phyloP scores from a whole-genome alignment of 2,888 invertebrate genomes.

The Drosophila subsilvestris region DNA sequence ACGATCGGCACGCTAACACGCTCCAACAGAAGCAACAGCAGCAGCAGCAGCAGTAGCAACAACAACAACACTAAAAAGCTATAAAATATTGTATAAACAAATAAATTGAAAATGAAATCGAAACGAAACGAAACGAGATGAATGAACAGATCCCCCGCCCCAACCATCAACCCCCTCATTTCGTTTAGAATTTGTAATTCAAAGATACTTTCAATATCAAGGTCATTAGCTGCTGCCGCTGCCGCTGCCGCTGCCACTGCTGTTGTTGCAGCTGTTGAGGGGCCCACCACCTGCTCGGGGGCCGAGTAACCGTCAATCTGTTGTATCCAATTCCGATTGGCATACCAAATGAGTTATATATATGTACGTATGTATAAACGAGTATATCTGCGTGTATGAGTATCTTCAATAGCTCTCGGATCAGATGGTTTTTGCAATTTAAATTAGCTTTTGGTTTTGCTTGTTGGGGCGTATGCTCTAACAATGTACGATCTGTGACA shows the following conservation, averaged over 20 bases:
- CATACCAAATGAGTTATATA: slow-evolving; percentile 50
- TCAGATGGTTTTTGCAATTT: slow-evolving; percentile 58
- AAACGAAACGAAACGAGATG: slow-evolving; percentile 60
- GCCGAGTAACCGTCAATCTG: slow-evolving; percentile 26
- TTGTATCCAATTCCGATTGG: slow-evolving; percentile 51
- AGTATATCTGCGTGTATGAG: background rate
- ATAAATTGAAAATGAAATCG: slow-evolving; percentile 69
- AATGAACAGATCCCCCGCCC: slow-evolving; percentile 58
- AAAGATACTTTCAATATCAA: slow-evolving; percentile 82
- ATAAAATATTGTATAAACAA: slow-evolving; percentile 73
- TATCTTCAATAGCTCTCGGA: background rate
- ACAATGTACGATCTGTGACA: slow-evolving; percentile 5
- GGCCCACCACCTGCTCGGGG: slow-evolving; percentile 53
- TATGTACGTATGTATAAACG: slow-evolving; percentile 34
- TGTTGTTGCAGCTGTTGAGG: background rate
- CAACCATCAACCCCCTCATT: slow-evolving; percentile 34
- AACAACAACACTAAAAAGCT: slow-evolving; percentile 24
- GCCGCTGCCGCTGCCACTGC: slow-evolving; percentile 18
- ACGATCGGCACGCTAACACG: slow-evolving; percentile 49
- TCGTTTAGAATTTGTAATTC: slow-evolving; percentile 31
- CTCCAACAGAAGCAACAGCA: slow-evolving; percentile 40
- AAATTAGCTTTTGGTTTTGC: slow-evolving; percentile 48
- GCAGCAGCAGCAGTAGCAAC: slow-evolving; percentile 19
- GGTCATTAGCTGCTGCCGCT: slow-evolving; percentile 75
- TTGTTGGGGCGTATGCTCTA: background rate